phyloP scores from a whole-genome alignment of 2,888 invertebrate species.

The Prostheceraeus crozeri region DNA sequence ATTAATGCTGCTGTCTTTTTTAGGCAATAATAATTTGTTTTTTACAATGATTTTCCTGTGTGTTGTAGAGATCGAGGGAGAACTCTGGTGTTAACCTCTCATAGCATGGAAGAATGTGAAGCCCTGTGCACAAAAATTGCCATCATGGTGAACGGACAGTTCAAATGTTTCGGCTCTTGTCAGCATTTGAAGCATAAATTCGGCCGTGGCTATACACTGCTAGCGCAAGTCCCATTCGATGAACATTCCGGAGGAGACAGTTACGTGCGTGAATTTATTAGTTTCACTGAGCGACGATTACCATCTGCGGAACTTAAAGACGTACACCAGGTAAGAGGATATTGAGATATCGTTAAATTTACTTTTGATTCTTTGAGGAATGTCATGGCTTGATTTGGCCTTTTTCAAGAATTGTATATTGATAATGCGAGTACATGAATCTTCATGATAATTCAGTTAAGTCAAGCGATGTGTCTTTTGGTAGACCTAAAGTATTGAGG shows the following conservation, averaged over 20 bases:
- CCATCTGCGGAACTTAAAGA: not conserved
- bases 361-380: no score
- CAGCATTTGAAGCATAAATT: conserved; percentile 59
- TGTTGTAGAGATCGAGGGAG: conserved; percentile 63
- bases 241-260: not conserved
- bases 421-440: no score
- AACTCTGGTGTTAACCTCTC: conserved; percentile 71
- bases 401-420: no score
- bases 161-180: conserved; percentile 56
- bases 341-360: no score
- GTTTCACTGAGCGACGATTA: not conserved
- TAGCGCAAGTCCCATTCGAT: not conserved
- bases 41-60: no score
- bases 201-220: conserved; percentile 54
- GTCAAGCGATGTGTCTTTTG: no score
- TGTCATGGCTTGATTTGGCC: no score
- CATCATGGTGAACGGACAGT: conserved; percentile 57
- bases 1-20: no score
- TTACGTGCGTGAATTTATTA: not conserved
- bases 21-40: no score
- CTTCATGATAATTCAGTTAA: no score
- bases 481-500: no score
- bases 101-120: conserved; percentile 59
- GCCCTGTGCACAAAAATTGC: conserved; percentile 56
- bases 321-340: not conserved